A percentile compares a stretch with the other conserved stretches of the same genome.
These are phyloP conservation scores for Atta colombica DNA, from an alignment of 1,140 invertebrate genomes.

Conservation along the genomic window DNA sequence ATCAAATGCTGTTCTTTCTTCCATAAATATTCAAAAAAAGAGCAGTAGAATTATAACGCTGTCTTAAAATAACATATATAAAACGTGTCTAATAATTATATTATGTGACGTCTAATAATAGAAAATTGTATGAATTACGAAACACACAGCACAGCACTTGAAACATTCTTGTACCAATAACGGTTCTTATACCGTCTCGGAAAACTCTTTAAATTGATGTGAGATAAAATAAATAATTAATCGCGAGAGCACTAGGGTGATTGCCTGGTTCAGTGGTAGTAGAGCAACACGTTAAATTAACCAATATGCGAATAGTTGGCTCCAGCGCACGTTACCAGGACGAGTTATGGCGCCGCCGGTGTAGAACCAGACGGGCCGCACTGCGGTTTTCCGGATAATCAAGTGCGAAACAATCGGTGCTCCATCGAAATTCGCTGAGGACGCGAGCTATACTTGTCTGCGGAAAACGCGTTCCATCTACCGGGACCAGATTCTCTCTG, in stretches of 20 bases:
- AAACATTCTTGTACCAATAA: background rate
- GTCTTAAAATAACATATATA: background rate
- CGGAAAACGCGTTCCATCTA: constrained; percentile 56
- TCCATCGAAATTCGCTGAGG: constrained; percentile 75
- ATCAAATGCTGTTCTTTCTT: background rate
- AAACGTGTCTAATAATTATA: background rate
- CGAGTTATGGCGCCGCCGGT: constrained; percentile 70
- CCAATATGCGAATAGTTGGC: constrained; percentile 74
- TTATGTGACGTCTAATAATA: background rate
- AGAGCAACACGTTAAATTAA: constrained; percentile 76
- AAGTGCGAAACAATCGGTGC: constrained; percentile 79
- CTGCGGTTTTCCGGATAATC: constrained; percentile 79
- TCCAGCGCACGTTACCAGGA: constrained; percentile 36
- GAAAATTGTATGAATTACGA: constrained; percentile 18
- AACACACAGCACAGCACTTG: constrained; percentile 51
- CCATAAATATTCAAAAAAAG: background rate
- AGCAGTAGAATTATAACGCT: background rate
- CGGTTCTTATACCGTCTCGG: background rate
- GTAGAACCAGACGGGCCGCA: constrained; percentile 70
- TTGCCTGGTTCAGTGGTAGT: constrained; percentile 28
- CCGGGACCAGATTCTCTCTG: constrained; percentile 5
- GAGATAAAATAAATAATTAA: constrained; percentile 64
- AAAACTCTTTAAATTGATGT: constrained; percentile 36
- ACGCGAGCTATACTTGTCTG: constrained; percentile 70
- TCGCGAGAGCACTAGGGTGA: constrained; percentile 15